phyloP scores from a whole-genome alignment of 2,797 vertebrate genomes.

The Octomys mimax region DNA sequence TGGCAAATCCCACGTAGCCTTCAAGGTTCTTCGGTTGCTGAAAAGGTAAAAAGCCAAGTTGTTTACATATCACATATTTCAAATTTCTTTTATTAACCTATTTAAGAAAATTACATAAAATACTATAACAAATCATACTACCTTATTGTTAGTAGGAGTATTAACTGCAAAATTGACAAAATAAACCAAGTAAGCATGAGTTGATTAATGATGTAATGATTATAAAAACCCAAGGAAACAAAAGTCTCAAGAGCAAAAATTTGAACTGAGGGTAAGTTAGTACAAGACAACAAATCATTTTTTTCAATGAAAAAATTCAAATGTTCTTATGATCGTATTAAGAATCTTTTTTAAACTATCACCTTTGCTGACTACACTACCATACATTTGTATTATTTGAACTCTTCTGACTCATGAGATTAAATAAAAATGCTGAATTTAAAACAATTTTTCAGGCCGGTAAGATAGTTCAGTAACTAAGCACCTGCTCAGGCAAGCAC shows the following conservation, averaged over 20 bases:
- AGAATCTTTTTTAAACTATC: slow-evolving; percentile 31
- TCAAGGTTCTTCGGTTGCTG: slow-evolving; percentile 99
- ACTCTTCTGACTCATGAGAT: slow-evolving; percentile 59
- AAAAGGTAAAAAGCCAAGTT: slow-evolving; percentile 76
- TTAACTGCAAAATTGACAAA: slow-evolving; percentile 33
- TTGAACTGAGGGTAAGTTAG: slow-evolving; percentile 47
- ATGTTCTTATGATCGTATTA: slow-evolving; percentile 17
- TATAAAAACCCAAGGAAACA: slow-evolving; percentile 43
- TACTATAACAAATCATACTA: slow-evolving; percentile 45
- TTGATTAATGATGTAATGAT: slow-evolving; percentile 15
- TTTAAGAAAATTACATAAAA: slow-evolving; percentile 59
- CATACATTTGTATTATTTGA: slow-evolving; percentile 2
- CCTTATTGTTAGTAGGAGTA: slow-evolving; percentile 2
- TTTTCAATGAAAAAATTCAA: slow-evolving; percentile 54
- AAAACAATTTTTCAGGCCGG: not conserved
- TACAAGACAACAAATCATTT: slow-evolving; percentile 11
- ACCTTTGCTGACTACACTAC: slow-evolving; percentile 48
- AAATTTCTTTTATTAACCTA: slow-evolving; percentile 43
- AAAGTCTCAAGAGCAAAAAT: slow-evolving; percentile 45
- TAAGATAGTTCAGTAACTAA: too few relatives aligned
- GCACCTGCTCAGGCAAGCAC: too few relatives aligned
- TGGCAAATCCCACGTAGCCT: slow-evolving; percentile 99
- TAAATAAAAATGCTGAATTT: slow-evolving; percentile 48
- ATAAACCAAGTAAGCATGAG: not conserved
- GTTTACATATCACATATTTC: slow-evolving; percentile 24